Percentiles rank a stretch among this genome's conserved stretches.
These are phyloP conservation scores for Ichneumoninae sp. DNA, from an alignment of 2,888 invertebrate species.

Conservation along the genomic window DNA sequence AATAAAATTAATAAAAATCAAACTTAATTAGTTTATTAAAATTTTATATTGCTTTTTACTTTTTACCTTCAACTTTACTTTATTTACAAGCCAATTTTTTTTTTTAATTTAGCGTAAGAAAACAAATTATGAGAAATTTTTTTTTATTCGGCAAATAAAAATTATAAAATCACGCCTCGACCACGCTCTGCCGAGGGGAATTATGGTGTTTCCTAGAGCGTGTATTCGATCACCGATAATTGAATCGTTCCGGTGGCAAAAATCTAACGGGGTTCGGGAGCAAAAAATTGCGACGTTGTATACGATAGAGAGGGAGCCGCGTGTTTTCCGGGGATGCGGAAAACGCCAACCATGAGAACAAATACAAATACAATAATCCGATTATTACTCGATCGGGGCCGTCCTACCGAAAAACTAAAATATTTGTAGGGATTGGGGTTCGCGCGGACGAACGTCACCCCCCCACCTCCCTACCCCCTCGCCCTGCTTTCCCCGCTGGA, in stretches of 20 bases:
- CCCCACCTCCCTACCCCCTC: too few relatives aligned
- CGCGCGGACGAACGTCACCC: neutral
- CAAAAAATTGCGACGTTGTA: neutral
- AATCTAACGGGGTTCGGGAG: neutral
- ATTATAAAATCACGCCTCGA: neutral
- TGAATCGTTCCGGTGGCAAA: constrained; percentile 13
- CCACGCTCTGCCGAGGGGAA: neutral
- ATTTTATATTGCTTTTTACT: neutral
- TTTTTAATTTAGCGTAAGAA: neutral
- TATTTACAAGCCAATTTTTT: too few relatives aligned
- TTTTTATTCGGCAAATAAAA: neutral
- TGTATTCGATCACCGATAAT: constrained; percentile 39
- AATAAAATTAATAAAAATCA: neutral
- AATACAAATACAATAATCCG: constrained; percentile 39
- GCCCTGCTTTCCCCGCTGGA: too few relatives aligned
- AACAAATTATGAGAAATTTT: neutral
- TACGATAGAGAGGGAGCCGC: neutral
- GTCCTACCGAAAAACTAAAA: constrained; percentile 30
- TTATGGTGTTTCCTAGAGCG: neutral
- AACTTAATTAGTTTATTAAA: neutral
- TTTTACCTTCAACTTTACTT: neutral
- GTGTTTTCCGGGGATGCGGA: neutral
- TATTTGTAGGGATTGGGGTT: constrained; percentile 16
- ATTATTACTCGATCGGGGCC: constrained; percentile 39
- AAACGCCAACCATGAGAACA: constrained; percentile 16